Conservation (phyloP, 2,888 invertebrate genomes). For the Drosophila anceps region DNA sequence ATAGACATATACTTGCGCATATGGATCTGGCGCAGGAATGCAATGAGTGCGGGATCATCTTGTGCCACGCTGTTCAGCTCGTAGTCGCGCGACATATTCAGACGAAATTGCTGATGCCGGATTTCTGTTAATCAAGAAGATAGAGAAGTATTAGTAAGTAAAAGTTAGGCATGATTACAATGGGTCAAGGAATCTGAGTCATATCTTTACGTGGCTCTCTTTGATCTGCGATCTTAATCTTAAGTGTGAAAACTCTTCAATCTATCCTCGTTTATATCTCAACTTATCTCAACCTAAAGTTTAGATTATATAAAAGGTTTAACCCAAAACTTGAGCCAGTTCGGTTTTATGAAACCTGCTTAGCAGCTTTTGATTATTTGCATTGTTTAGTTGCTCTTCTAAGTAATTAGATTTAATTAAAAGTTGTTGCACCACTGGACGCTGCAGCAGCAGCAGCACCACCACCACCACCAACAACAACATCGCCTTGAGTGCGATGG, state of each 20-base stretch:
- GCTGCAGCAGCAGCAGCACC: conserved; percentile 30
- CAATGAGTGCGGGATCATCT: conserved; percentile 90
- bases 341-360: neutral
- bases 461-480: neutral
- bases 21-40: conserved; percentile 91
- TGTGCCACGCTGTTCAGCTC: conserved; percentile 91
- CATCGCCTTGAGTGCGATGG: conserved; percentile 36
- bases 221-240: neutral
- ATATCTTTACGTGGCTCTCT: neutral
- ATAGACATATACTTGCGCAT: conserved; percentile 86
- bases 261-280: neutral
- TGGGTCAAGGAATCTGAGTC: too few species aligned
- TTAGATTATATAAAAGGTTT: neutral
- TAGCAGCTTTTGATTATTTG: conserved; percentile 13
- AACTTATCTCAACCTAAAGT: too few species aligned
- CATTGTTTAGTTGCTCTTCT: conserved; percentile 28
- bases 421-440: conserved; percentile 76
- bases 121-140: conserved; percentile 86
- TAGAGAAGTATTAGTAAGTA: neutral
- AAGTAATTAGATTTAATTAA: conserved; percentile 73
- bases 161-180: neutral
- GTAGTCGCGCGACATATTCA: conserved; percentile 92
- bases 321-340: conserved; percentile 2
- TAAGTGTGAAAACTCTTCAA: neutral
- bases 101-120: conserved; percentile 91